phyloP scores from a whole-genome alignment of 2,113 vertebrate genomes.

The Neoarius graeffei region DNA sequence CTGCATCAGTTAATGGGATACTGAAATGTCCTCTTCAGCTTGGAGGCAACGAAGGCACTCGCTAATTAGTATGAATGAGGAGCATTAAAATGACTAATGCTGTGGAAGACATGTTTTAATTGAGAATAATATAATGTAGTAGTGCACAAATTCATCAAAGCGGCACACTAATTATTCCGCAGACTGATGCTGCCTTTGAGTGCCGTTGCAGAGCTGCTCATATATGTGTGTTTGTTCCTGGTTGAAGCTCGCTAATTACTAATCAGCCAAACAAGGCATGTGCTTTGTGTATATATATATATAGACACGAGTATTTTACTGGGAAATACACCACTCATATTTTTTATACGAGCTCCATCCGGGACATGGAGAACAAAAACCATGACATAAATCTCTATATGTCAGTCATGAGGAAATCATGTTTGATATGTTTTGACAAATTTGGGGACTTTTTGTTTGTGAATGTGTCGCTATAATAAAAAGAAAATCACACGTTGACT shows the following conservation, averaged over 20 bases:
- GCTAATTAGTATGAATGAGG: constrained; percentile 79
- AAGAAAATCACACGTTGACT: no score
- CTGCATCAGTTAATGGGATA: constrained; percentile 75
- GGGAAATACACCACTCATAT: no score
- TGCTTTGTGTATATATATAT: neutral
- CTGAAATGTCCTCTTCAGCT: constrained; percentile 76
- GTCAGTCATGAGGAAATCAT: no score
- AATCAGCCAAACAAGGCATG: constrained; percentile 12
- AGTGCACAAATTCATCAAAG: constrained; percentile 71
- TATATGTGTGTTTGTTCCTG: constrained; percentile 16
- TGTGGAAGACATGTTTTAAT: constrained; percentile 77
- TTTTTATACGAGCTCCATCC: no score
- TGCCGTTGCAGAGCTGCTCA: constrained; percentile 29
- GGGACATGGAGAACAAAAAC: no score
- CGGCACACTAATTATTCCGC: constrained; percentile 64
- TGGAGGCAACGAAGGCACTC: constrained; percentile 66
- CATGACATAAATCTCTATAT: no score
- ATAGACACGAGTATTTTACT: no score
- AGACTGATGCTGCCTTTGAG: constrained; percentile 53
- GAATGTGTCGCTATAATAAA: no score
- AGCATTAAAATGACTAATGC: constrained; percentile 77
- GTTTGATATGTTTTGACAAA: no score
- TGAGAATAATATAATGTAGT: constrained; percentile 78
- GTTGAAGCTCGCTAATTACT: constrained; percentile 8
- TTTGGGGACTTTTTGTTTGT: no score